Percentiles rank a stretch among this genome's conserved stretches.
phyloP scores from a whole-genome alignment of 2,113 vertebrate genomes.

The Pelvicachromis taeniatus region DNA sequence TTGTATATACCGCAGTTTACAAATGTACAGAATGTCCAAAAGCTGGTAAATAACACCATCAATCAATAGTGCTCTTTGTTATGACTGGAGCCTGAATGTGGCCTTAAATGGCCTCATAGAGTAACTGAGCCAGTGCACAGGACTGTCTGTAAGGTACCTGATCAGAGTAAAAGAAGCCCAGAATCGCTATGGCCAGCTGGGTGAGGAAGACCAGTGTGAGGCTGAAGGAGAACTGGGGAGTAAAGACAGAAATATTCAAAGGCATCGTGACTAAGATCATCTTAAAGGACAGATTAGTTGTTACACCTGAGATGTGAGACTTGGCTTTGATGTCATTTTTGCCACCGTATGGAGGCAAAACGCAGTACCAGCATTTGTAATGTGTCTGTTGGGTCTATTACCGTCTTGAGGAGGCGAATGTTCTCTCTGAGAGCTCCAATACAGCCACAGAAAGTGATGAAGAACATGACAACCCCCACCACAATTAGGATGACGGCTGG shows the following conservation, averaged over 20 bases:
- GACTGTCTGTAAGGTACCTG: constrained; percentile 55
- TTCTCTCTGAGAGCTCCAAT: constrained; percentile 76
- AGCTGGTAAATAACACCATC: background rate
- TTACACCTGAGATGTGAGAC: background rate
- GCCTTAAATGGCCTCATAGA: background rate
- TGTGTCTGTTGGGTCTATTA: constrained; percentile 52
- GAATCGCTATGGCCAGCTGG: constrained; percentile 69
- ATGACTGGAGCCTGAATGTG: background rate
- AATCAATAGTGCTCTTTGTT: background rate
- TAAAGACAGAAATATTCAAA: background rate
- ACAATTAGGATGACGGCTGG: constrained; percentile 76
- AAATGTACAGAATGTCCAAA: constrained; percentile 1
- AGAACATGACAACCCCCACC: constrained; percentile 80
- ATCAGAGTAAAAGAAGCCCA: constrained; percentile 76
- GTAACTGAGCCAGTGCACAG: background rate
- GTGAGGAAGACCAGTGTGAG: constrained; percentile 74
- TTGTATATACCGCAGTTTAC: background rate
- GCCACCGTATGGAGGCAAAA: background rate
- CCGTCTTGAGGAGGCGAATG: constrained; percentile 74
- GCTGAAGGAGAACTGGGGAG: constrained; percentile 71
- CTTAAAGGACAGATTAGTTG: background rate
- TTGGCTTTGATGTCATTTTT: background rate
- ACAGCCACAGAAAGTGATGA: constrained; percentile 80
- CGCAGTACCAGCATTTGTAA: background rate
- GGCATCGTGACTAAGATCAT: background rate